Evolutionary conservation across 2,113 vertebrate species (phyloP).

Genomic region (Malurus alboscapulatus): DNA sequence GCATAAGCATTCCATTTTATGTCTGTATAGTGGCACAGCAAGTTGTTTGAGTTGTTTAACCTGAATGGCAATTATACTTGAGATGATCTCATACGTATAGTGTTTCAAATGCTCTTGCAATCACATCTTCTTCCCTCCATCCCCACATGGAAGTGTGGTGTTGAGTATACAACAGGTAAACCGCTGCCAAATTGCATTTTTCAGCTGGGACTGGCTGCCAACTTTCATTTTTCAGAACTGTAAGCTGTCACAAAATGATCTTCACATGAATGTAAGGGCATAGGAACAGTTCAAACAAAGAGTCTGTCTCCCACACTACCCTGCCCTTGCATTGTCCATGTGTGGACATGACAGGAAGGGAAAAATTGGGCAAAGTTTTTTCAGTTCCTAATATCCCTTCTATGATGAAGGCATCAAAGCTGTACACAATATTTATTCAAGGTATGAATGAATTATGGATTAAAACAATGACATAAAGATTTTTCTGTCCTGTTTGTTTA

Average conservation of each 20-base stretch:
- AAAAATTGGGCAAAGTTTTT: not conserved
- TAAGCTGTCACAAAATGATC: not conserved
- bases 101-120: not conserved
- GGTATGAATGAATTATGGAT: not conserved
- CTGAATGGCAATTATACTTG: not conserved
- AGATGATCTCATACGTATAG: not conserved
- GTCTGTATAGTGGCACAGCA: not conserved
- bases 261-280: not conserved
- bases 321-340: not conserved
- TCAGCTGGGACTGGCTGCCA: not conserved
- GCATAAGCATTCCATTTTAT: not conserved
- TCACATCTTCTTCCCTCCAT: not conserved
- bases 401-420: rapidly evolving
- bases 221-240: not conserved
- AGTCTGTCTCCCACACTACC: not conserved
- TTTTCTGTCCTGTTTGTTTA: not conserved
- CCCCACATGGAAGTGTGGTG: not conserved
- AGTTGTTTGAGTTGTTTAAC: not conserved
- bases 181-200: not conserved
- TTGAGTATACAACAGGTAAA: not conserved
- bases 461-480: not conserved
- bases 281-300: not conserved
- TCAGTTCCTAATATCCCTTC: not conserved
- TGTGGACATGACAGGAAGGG: not conserved
- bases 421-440: not conserved